Base-by-base conservation (phyloP, 2,797 vertebrate genomes). In the Pygocentrus nattereri region DNA sequence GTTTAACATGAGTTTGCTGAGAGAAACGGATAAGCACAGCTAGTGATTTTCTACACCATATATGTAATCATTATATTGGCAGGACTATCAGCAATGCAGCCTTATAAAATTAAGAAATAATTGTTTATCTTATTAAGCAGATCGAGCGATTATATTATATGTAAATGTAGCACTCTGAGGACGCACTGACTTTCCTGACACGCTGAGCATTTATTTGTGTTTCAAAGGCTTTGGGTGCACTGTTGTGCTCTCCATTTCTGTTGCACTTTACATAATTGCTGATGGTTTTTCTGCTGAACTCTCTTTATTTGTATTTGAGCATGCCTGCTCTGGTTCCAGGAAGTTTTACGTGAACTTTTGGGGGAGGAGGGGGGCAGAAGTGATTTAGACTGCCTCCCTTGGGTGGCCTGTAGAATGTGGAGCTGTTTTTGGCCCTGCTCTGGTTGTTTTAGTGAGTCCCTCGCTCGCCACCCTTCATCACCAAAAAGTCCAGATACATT, bases 271-370 rank as follows among this genome's bases (percentile, higher is more conserved):
- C 0, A 59, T 67, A 56, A 79, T 70, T 62, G 15, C 73, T 83
- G 86, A 71, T 76, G 30, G 62, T 86, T 83, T 75, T 80, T 71
- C 73, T 72, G 83, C 75, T 91, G 86, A 89, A 88, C 84, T 84
- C 86, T 86, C 87, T 89, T 90, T 90, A 85, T 90, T 91, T 90
- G 90, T 89, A 87, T 88, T 88, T 79, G 82, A 82, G 90, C 87
- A 81, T 74, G 78, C 87, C 84, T 86, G 76, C 85, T 89, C 64
- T 83, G 84, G 87, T 92, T 91, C 92, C 90, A 89, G 88, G 88
- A 93, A 90, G 89, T 89, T 90, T 88, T 87, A 91, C 80, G 80
- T 91, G 89, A 93, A 91, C 91, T 90, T 89, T 85, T 79, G 58
- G 85, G 84, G 90, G 80, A 38, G 52, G 87, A 87, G 90, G 80